phyloP scores from a whole-genome alignment of 2,797 vertebrate genomes.

The Ammospiza maritima region DNA sequence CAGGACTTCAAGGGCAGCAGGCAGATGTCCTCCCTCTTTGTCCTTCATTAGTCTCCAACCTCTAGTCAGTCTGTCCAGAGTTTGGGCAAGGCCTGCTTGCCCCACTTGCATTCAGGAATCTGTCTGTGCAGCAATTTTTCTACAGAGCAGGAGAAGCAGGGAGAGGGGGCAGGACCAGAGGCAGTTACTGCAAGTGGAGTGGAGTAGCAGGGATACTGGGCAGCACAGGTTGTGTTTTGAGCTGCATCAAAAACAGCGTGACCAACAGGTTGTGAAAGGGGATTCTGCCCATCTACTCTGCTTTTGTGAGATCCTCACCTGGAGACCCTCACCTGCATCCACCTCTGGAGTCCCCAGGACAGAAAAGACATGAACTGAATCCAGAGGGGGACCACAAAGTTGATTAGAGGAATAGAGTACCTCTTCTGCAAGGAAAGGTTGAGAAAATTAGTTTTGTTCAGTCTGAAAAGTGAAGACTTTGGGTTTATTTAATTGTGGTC shows the following conservation, averaged over 20 bases:
- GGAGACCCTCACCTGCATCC: not conserved
- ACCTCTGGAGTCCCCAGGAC: not conserved
- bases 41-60: not conserved
- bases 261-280: not conserved
- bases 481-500: not conserved
- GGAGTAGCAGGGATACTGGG: not conserved
- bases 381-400: not conserved
- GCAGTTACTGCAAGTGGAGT: not conserved
- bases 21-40: not conserved
- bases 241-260: not conserved
- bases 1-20: not conserved
- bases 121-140: not conserved
- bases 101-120: not conserved
- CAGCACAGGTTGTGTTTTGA: not conserved
- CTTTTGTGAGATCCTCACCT: not conserved
- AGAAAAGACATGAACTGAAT: fast-evolving
- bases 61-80: not conserved
- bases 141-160: not conserved
- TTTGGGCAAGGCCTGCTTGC: not conserved
- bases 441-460: not conserved
- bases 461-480: not conserved
- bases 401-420: not conserved
- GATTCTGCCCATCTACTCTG: not conserved
- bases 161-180: not conserved
- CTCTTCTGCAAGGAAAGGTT: not conserved